Evolutionary conservation across 2,113 vertebrate genomes (phyloP).

Genomic region (Syngnathus floridae): DNA sequence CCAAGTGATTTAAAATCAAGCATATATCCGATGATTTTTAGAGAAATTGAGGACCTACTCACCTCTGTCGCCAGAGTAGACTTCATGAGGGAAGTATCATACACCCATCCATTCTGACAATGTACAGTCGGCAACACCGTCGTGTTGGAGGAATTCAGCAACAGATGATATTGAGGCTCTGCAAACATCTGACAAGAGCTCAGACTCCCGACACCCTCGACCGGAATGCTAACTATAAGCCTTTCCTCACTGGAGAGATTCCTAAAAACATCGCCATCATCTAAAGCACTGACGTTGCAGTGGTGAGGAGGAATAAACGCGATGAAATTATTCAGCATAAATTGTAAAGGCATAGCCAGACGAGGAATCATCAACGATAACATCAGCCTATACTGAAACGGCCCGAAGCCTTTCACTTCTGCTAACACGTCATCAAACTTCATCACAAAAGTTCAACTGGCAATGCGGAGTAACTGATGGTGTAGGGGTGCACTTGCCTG

Average conservation of each 20-base stretch:
- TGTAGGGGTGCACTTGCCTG: too few relatives aligned
- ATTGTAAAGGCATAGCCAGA: conserved; percentile 75
- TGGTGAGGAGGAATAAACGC: conserved; percentile 73
- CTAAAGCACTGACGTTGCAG: conserved; percentile 67
- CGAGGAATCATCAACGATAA: conserved; percentile 65
- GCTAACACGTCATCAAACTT: conserved; percentile 77
- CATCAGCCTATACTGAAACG: conserved; percentile 67
- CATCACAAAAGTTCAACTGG: conserved; percentile 57
- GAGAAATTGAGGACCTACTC: conserved; percentile 8
- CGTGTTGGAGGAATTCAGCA: conserved; percentile 64
- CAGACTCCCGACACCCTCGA: conserved; percentile 63
- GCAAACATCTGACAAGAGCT: conserved; percentile 77
- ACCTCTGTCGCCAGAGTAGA: conserved; percentile 84
- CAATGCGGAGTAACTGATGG: not conserved
- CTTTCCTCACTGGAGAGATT: conserved; percentile 69
- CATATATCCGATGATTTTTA: not conserved
- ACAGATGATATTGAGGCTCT: conserved; percentile 70
- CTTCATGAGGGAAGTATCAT: conserved; percentile 73
- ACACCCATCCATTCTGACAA: conserved; percentile 81
- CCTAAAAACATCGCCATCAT: conserved; percentile 52
- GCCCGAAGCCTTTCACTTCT: conserved; percentile 75
- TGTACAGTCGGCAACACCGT: conserved; percentile 37
- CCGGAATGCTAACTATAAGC: conserved; percentile 69
- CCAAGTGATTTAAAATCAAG: not conserved
- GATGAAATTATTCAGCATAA: conserved; percentile 77